Evolutionary conservation across 1,140 invertebrate species (phyloP).

Genomic region (Euura saliciscinereae): DNA sequence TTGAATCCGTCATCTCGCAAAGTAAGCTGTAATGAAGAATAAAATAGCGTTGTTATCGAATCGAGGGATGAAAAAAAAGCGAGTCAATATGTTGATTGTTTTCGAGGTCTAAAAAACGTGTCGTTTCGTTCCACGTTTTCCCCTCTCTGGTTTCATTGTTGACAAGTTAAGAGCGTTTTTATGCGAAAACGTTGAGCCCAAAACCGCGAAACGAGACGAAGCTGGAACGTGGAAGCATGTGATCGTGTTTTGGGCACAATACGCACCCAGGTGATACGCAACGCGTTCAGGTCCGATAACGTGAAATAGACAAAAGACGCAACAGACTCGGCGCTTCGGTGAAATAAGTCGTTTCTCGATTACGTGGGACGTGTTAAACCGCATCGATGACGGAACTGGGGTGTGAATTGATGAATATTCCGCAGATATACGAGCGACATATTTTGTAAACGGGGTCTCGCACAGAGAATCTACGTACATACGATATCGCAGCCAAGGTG

Average conservation of each 20-base stretch:
- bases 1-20: slow-evolving; percentile 69
- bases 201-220: no score
- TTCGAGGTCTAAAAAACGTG: not conserved
- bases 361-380: no score
- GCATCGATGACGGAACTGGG: no score
- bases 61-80: slow-evolving; percentile 24
- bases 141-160: no score
- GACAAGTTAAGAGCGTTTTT: no score
- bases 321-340: not conserved
- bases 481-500: slow-evolving; percentile 48
- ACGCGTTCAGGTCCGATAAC: no score
- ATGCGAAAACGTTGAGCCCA: no score
- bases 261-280: no score
- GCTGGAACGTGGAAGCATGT: no score
- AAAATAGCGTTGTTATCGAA: no score
- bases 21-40: slow-evolving; percentile 40
- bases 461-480: slow-evolving; percentile 15
- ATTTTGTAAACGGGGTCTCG: slow-evolving; percentile 25
- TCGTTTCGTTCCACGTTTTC: not conserved
- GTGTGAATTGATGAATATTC: not conserved
- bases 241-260: no score
- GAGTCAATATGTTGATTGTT: not conserved
- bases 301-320: not conserved
- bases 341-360: no score
- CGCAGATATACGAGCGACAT: slow-evolving; percentile 31